These are phyloP conservation scores for Amphibalanus amphitrite DNA, from an alignment of 1,140 invertebrate genomes.

Conservation along the genomic window DNA sequence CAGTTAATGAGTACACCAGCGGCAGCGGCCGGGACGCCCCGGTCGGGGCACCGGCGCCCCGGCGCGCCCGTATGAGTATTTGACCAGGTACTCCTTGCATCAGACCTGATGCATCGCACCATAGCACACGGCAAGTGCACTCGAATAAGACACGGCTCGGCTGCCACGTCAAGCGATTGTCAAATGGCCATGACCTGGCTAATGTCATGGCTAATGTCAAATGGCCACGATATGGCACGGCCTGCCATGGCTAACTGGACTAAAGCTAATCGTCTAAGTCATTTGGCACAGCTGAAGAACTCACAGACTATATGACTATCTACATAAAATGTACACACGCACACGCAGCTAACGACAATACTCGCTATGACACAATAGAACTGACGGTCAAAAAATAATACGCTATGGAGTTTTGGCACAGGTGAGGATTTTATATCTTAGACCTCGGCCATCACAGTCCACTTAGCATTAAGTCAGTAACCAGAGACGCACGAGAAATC, in stretches of 20 bases:
- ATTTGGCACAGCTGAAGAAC: not conserved
- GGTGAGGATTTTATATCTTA: not conserved
- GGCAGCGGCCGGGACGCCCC: not conserved
- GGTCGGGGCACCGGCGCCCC: too few relatives aligned
- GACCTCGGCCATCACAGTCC: not conserved
- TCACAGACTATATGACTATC: not conserved
- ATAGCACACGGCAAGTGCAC: not conserved
- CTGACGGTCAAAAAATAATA: not conserved
- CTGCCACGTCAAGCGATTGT: not conserved
- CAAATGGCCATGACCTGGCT: not conserved
- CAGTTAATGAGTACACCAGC: not conserved
- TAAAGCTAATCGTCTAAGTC: not conserved
- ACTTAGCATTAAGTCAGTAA: not conserved
- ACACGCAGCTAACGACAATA: not conserved
- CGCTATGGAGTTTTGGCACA: not conserved
- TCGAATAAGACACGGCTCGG: not conserved
- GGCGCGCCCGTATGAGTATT: not conserved
- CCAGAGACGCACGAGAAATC: not conserved
- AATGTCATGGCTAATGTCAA: not conserved
- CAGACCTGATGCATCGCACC: not conserved
- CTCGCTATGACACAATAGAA: not conserved
- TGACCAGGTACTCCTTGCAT: not conserved
- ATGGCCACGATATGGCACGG: not conserved
- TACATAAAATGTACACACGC: not conserved
- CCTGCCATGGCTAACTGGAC: not conserved